Evolutionary conservation across 2,888 invertebrate genomes (phyloP).

Genomic region (Polyommatus icarus): DNA sequence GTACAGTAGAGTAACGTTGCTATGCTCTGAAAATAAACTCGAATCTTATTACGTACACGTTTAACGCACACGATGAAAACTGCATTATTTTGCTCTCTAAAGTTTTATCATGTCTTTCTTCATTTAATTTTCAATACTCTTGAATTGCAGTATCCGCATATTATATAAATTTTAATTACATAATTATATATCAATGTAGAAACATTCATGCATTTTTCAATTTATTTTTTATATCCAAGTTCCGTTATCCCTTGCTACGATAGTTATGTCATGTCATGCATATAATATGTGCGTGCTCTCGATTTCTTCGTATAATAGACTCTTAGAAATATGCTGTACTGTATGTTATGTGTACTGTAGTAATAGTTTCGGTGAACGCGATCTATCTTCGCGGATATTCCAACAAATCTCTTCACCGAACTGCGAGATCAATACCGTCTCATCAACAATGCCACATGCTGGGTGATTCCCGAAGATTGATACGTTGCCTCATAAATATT

Average conservation of each 20-base stretch:
- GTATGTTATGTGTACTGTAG: not conserved
- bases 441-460: constrained; percentile 24
- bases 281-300: too few relatives aligned
- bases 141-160: too few relatives aligned
- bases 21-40: not conserved
- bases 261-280: too few relatives aligned
- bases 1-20: not conserved
- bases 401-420: constrained; percentile 56
- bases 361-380: constrained; percentile 50
- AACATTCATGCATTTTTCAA: too few relatives aligned
- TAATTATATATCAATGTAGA: too few relatives aligned
- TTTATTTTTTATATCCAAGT: too few relatives aligned
- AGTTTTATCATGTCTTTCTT: too few relatives aligned
- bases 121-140: too few relatives aligned
- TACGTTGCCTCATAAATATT: constrained; percentile 15
- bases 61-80: not conserved
- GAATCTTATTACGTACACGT: not conserved
- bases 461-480: constrained; percentile 19
- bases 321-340: not conserved
- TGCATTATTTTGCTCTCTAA: too few relatives aligned
- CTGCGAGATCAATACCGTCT: constrained; percentile 6
- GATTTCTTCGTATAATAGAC: too few relatives aligned
- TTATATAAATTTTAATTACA: too few relatives aligned
- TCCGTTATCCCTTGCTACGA: too few relatives aligned
- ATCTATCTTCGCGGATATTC: constrained; percentile 58